Conservation (phyloP, 2,797 vertebrate genomes). For the Naso thynnoides region DNA sequence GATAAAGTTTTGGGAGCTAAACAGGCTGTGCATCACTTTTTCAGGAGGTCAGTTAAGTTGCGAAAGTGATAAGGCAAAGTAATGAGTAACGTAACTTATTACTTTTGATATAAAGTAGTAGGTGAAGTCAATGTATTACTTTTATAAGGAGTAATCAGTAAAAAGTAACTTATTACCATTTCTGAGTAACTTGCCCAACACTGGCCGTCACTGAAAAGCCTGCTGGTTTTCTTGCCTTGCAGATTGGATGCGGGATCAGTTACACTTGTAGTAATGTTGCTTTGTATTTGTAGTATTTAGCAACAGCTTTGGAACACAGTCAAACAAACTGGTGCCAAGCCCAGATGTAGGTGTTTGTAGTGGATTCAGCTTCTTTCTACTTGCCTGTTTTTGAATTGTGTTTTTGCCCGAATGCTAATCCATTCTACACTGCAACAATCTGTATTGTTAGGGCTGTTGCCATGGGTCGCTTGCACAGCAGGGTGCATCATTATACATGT, state of each 20-base stretch:
- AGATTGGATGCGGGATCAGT: slow-evolving; percentile 6
- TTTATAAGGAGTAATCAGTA: too few relatives aligned
- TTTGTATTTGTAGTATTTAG: slow-evolving; percentile 10
- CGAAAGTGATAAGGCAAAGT: too few relatives aligned
- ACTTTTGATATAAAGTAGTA: too few relatives aligned
- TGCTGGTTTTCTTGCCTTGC: slow-evolving; percentile 17
- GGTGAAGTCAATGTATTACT: too few relatives aligned
- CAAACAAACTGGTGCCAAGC: neutral
- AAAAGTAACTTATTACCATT: too few relatives aligned
- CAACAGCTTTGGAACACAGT: slow-evolving; percentile 10
- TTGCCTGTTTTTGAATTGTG: slow-evolving; percentile 27
- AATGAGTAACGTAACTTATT: too few relatives aligned
- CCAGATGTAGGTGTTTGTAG: slow-evolving; percentile 6
- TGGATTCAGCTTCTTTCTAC: slow-evolving; percentile 25
- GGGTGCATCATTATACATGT: slow-evolving; percentile 19
- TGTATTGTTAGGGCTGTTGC: slow-evolving; percentile 28
- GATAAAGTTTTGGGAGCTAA: too few relatives aligned
- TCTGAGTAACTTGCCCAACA: too few relatives aligned
- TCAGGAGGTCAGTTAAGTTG: too few relatives aligned
- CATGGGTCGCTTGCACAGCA: slow-evolving; percentile 8
- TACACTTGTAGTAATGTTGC: slow-evolving; percentile 8
- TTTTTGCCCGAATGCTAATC: slow-evolving; percentile 32
- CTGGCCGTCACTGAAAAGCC: slow-evolving; percentile 16
- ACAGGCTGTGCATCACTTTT: too few relatives aligned
- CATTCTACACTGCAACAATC: slow-evolving; percentile 20